Evolutionary conservation across 2,113 vertebrate species (phyloP).

Genomic region (Corapipo altera): DNA sequence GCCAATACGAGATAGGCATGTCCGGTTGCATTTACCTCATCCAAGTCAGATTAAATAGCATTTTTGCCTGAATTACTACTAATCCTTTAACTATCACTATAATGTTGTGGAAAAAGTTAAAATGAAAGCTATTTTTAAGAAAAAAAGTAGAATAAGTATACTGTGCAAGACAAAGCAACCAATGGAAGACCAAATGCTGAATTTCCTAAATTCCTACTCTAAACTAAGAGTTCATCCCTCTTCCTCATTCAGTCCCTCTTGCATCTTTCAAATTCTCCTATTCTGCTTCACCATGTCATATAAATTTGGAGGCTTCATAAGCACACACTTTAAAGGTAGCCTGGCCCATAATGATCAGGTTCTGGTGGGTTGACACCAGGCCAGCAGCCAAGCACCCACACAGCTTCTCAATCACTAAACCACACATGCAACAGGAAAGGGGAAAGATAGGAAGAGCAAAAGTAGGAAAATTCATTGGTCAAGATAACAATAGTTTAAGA

Average conservation of each 20-base stretch:
- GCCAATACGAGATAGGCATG: too few relatives aligned
- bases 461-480: background rate
- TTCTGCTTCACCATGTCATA: background rate
- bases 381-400: background rate
- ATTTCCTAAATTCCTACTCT: background rate
- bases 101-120: background rate
- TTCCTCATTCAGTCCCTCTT: background rate
- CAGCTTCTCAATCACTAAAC: background rate
- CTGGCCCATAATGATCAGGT: background rate
- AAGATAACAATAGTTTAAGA: background rate
- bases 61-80: background rate
- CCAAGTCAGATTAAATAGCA: background rate
- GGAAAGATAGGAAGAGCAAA: background rate
- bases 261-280: background rate
- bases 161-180: background rate
- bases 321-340: background rate
- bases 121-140: background rate
- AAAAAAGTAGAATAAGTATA: background rate
- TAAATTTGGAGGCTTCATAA: background rate
- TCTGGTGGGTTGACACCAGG: background rate
- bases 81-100: background rate
- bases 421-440: background rate
- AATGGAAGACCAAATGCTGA: background rate
- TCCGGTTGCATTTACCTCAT: background rate
- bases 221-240: background rate